Evolutionary conservation across 1,140 invertebrate genomes (phyloP), one percentile per base, ranked within the genome.

Genomic region (Scaptomyza montana): DNA sequence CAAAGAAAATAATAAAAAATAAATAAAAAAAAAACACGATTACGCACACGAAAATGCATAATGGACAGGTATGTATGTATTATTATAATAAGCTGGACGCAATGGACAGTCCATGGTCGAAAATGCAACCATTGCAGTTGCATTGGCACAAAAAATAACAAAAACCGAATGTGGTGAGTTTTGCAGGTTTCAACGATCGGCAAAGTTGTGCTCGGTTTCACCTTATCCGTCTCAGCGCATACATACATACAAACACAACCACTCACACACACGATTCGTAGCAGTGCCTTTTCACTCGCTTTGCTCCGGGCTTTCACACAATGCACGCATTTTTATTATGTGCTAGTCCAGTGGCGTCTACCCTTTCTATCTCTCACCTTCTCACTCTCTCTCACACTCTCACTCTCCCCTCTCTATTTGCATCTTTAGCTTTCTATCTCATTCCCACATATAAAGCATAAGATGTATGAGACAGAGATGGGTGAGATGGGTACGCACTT

Each of bases 401-500:
- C 16, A 16, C 16, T 16, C 16, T 16, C 16, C 28, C 19, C n/a
- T 43, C 47, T 5, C 50, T 36, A 7, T 36, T 33, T 33, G 6
- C 30, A 0, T 33, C 7, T 33, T 33, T 0, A 33, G 6, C 6
- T 33, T 8, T 0, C 8, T 9, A 2, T 36, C 33, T 21, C 63
- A 36, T 5, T 30, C 25, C 8, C 39, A 16, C 13, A 53, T 16
- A 16, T 16, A 1, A 0, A 16, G 16, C 16, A 16, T 16, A 16
- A 16, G 16, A 16, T 16, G 16, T 16, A 16, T 16, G 16, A 16
- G 4, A 36, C 9, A 33, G 28, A 47, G 9, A 30, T 33, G 28
- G 4, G 39, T 30, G 41, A 36, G 50, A 16, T 33, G 33, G 41
- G 51, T 39, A 72, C 71, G 71, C 71, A 74, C 71, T 69, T 74